A percentile compares a stretch with the other conserved stretches of the same genome.
These are phyloP conservation scores for Triplophysa yarkandensis DNA, from an alignment of 2,797 vertebrate species.

Conservation along the genomic window DNA sequence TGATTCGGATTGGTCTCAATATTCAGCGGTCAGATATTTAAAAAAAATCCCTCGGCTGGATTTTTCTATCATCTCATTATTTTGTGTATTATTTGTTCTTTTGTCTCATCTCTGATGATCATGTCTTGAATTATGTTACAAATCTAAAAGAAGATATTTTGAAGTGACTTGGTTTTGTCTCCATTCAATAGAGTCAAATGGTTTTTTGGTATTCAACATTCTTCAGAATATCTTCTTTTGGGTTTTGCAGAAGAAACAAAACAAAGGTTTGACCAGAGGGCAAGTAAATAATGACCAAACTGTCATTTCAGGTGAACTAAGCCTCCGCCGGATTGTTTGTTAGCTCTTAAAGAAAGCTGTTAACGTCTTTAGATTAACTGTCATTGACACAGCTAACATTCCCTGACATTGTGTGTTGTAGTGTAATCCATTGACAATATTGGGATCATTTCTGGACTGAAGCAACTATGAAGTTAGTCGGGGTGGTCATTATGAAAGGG, in stretches of 20 bases:
- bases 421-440: neutral
- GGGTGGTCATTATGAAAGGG: conserved; percentile 9
- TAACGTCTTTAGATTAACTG: no score
- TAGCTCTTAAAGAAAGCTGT: neutral
- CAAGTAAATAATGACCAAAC: no score
- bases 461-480: neutral
- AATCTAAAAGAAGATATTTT: no score
- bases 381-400: neutral
- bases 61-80: neutral
- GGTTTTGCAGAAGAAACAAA: no score
- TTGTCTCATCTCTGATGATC: neutral
- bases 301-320: no score
- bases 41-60: no score
- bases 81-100: neutral
- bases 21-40: neutral
- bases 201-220: no score
- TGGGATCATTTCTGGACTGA: neutral
- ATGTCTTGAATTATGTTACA: neutral
- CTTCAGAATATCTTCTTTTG: no score
- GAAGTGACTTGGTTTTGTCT: no score
- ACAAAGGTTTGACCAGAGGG: no score
- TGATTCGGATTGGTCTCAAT: neutral
- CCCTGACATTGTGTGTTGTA: neutral
- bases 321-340: no score
- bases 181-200: no score